Evolutionary conservation across 2,797 vertebrate genomes (phyloP).

Genomic region (Mus spretus): DNA sequence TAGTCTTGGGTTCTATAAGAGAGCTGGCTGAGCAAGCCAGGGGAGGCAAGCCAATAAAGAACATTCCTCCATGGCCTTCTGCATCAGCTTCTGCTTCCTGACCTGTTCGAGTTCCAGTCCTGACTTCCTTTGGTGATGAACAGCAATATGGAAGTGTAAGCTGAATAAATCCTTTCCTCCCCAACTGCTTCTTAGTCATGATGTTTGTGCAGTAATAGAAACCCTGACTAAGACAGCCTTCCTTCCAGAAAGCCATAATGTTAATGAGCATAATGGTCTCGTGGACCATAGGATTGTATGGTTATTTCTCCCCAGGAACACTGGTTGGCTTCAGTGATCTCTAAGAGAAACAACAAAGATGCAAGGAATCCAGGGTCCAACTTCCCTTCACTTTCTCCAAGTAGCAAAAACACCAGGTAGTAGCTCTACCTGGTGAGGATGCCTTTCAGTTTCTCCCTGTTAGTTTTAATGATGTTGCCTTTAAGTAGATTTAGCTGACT

Average conservation of each 20-base stretch:
- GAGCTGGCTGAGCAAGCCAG: no score
- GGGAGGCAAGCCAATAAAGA: no score
- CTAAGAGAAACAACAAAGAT: slow-evolving; percentile 76
- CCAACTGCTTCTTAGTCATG: no score
- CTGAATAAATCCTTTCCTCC: no score
- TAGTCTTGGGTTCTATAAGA: no score
- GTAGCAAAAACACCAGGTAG: slow-evolving; percentile 72
- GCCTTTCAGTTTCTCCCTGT: slow-evolving; percentile 61
- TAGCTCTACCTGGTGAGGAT: slow-evolving; percentile 79
- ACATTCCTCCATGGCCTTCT: no score
- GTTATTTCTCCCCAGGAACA: slow-evolving; percentile 74
- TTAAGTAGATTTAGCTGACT: slow-evolving; percentile 79
- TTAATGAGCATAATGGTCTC: slow-evolving; percentile 78
- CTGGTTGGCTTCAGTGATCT: slow-evolving; percentile 73
- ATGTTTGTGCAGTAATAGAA: no score
- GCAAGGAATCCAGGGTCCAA: slow-evolving; percentile 60
- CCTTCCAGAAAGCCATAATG: slow-evolving; percentile 75
- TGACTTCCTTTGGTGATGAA: no score
- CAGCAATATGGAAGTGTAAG: no score
- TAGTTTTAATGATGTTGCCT: slow-evolving; percentile 73
- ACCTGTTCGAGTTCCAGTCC: no score
- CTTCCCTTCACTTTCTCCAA: slow-evolving; percentile 74
- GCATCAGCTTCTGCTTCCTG: no score
- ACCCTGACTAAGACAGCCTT: background rate
- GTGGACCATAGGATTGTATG: slow-evolving; percentile 78